Evolutionary conservation across 1,140 invertebrate species (phyloP), one percentile per base, ranked within the genome.

Genomic region (Drosophila ficusphila): DNA sequence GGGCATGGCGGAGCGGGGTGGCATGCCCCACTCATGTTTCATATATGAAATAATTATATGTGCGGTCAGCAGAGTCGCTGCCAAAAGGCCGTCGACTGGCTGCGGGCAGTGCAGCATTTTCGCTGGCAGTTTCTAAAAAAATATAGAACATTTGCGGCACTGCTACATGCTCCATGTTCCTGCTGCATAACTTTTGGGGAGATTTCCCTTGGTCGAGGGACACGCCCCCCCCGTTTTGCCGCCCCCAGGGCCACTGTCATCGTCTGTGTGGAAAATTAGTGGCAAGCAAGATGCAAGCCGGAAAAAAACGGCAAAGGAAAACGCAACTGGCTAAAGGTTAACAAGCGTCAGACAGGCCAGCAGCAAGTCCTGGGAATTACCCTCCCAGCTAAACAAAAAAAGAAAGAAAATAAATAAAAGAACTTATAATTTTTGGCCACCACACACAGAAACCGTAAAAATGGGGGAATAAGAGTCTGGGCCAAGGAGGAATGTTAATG

Each of bases 1-100:
- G 25, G n/a, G 44, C 4, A 16, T 44, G 18, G 12, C n/a, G n/a
- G n/a, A n/a, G n/a, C n/a, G n/a, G n/a, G n/a, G n/a, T n/a, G 7
- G 6, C 23, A 7, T 12, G 48, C 62, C 36, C 36, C 41, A 67
- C 77, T 71, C 79, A 83, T 85, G 79, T 88, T 82, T 78, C 82
- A 88, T 76, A 88, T 82, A 71, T 78, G 73, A 88, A 82, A 88
- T 88, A 88, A 88, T 88, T 88, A 88, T 88, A 82, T 88, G 76
- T 88, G 82, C 77, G 82, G 82, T 88, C 82, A 78, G 61, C 44
- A 53, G n/a, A 54, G 70, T 61, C 38, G 29, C 60, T 61, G 34
- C 44, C 18, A 51, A 65, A 65, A 56, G 49, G 60, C 49, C 52
- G 39, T 6, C 57, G 58, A 38, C 69, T 65, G 68, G 56, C 81